phyloP scores from a whole-genome alignment of 2,888 invertebrate genomes.

The Drosophila ezoana region DNA sequence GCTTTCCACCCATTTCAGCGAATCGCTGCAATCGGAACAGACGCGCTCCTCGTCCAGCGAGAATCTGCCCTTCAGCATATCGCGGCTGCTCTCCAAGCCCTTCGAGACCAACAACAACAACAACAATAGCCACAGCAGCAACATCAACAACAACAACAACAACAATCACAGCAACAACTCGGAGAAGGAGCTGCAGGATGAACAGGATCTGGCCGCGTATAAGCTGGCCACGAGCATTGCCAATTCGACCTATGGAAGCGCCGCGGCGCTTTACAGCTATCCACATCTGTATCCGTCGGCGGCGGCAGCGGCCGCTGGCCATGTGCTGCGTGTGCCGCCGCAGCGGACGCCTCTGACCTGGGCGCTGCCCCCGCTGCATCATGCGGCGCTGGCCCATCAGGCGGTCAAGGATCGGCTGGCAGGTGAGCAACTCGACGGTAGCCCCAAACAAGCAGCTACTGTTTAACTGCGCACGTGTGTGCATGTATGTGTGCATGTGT shows the following conservation, averaged over 20 bases:
- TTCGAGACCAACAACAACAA: constrained; percentile 86
- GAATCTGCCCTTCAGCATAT: constrained; percentile 92
- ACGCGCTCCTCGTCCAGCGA: constrained; percentile 85
- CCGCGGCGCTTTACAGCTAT: constrained; percentile 84
- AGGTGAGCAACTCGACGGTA: constrained; percentile 86
- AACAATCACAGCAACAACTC: constrained; percentile 41
- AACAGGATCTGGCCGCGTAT: constrained; percentile 84
- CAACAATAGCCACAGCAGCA: constrained; percentile 46
- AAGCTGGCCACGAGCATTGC: constrained; percentile 84
- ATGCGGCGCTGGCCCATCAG: constrained; percentile 91
- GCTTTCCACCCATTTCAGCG: constrained; percentile 68
- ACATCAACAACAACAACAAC: constrained; percentile 43
- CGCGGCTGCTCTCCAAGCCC: constrained; percentile 91
- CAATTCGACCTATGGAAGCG: constrained; percentile 83
- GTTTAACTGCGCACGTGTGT: constrained; percentile 20
- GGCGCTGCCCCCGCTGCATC: constrained; percentile 85
- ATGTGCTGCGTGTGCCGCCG: constrained; percentile 93
- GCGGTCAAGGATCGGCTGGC: constrained; percentile 93
- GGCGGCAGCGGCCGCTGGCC: constrained; percentile 85
- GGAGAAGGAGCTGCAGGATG: constrained; percentile 83
- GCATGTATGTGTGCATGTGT: background rate
- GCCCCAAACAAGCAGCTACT: constrained; percentile 57
- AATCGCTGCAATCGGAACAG: constrained; percentile 85
- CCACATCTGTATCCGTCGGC: constrained; percentile 85
- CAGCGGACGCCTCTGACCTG: constrained; percentile 86